Percentiles rank a stretch among this genome's conserved stretches.
Conservation (phyloP, 2,113 vertebrate genomes). For the Craseonycteris thonglongyai region DNA sequence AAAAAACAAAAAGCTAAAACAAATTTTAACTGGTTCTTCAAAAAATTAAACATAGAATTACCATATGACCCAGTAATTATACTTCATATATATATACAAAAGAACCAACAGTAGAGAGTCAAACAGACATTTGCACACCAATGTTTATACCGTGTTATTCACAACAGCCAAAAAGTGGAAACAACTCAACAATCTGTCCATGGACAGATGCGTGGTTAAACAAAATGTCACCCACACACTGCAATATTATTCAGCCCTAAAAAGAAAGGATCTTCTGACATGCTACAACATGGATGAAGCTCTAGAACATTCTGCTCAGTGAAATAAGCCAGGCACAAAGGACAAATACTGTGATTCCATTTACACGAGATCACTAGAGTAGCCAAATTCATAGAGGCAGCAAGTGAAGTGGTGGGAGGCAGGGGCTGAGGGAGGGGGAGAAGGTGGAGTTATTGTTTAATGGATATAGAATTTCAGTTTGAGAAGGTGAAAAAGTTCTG, state of each 20-base stretch:
- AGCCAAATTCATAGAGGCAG: background rate
- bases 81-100: background rate
- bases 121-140: background rate
- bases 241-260: background rate
- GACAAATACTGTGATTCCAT: background rate
- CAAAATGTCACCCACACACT: background rate
- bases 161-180: background rate
- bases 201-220: background rate
- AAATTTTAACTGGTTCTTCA: background rate
- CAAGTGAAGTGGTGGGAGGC: background rate
- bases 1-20: background rate
- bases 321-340: background rate
- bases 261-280: background rate
- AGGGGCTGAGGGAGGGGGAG: background rate
- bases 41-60: background rate
- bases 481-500: background rate
- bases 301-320: background rate
- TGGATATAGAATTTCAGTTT: background rate
- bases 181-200: background rate
- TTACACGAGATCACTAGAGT: background rate
- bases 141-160: background rate
- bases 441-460: background rate
- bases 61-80: background rate
- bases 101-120: background rate
- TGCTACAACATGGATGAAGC: background rate